These are phyloP conservation scores for Furcula furcula DNA, from an alignment of 2,888 invertebrate genomes.

Conservation along the genomic window DNA sequence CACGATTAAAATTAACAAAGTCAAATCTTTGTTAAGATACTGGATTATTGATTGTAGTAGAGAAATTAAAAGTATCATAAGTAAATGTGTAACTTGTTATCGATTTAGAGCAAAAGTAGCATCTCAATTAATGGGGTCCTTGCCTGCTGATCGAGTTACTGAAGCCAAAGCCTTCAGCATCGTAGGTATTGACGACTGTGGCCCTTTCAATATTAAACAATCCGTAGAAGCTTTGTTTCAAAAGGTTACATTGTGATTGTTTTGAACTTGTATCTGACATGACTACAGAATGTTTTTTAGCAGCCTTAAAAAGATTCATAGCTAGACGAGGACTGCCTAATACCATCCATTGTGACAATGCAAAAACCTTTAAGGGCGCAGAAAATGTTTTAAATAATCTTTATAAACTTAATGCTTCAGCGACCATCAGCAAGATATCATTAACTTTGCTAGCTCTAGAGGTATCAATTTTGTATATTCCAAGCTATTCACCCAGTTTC, in stretches of 20 bases:
- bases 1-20: not conserved
- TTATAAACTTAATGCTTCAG: too few relatives aligned
- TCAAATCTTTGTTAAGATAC: not conserved
- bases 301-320: constrained; percentile 9
- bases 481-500: too few relatives aligned
- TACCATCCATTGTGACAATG: too few relatives aligned
- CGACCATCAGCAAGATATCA: too few relatives aligned
- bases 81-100: not conserved
- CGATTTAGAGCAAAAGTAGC: not conserved
- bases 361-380: too few relatives aligned
- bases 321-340: too few relatives aligned
- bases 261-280: not conserved
- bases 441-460: too few relatives aligned
- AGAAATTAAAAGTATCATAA: not conserved
- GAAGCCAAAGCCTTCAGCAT: not conserved
- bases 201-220: not conserved
- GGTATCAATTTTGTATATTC: too few relatives aligned
- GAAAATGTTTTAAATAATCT: too few relatives aligned
- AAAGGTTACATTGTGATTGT: not conserved
- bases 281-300: not conserved
- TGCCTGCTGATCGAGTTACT: not conserved
- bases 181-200: not conserved
- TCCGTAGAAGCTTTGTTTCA: not conserved
- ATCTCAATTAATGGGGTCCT: not conserved
- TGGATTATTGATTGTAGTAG: not conserved